These are phyloP conservation scores for Hypotaenidia okinawae DNA, from an alignment of 2,797 vertebrate genomes.

Conservation along the genomic window DNA sequence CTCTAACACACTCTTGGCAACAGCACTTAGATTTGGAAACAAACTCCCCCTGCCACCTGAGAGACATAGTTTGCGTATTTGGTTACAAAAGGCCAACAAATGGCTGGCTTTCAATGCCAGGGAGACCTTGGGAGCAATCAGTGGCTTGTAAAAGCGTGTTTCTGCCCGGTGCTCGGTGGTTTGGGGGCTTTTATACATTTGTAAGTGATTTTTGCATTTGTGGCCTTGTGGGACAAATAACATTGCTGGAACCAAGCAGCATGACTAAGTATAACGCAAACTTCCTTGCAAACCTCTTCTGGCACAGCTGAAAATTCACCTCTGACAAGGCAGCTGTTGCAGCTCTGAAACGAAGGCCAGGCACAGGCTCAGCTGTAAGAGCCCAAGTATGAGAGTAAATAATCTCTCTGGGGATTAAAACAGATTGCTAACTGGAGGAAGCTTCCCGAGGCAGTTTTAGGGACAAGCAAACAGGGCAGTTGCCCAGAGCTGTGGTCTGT, in stretches of 20 bases:
- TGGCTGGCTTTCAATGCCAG: conserved; percentile 4
- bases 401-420: conserved; percentile 27
- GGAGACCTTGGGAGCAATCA: conserved; percentile 47
- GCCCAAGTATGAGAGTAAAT: conserved; percentile 23
- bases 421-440: conserved; percentile 47
- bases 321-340: conserved; percentile 8
- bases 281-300: conserved; percentile 21
- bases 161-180: conserved; percentile 32
- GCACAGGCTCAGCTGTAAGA: conserved; percentile 21
- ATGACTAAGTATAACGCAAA: conserved; percentile 39
- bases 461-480: background rate
- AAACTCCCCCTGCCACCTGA: conserved; percentile 15
- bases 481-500: background rate
- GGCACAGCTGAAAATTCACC: conserved; percentile 45
- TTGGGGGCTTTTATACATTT: conserved; percentile 46
- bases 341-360: conserved; percentile 4
- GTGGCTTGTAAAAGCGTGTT: conserved; percentile 31
- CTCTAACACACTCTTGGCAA: background rate
- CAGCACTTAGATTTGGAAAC: conserved; percentile 14
- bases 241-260: conserved; percentile 35
- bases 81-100: conserved; percentile 39
- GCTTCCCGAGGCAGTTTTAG: background rate
- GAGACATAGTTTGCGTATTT: background rate
- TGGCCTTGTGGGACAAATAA: conserved; percentile 47
- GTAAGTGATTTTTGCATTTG: conserved; percentile 52